A percentile compares a stretch with the other conserved stretches of the same genome.
phyloP scores from a whole-genome alignment of 2,797 vertebrate species.

The Lycodopsis pacificus region DNA sequence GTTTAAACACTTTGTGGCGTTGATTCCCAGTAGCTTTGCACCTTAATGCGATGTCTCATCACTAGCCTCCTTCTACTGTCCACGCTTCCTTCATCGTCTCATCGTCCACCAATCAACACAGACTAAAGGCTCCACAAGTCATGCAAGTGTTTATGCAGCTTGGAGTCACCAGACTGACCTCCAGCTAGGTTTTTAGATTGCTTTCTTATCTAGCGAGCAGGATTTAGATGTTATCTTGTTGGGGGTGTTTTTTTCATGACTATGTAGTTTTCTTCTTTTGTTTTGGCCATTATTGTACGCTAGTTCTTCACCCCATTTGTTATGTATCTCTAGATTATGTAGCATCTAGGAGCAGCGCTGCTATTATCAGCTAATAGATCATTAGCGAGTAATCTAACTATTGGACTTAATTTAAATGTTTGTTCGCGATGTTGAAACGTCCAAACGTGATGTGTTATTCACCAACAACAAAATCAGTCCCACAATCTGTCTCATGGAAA shows the following conservation, averaged over 20 bases:
- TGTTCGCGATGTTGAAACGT: neutral
- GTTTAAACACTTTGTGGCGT: neutral
- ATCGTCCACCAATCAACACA: neutral
- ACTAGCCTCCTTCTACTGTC: neutral
- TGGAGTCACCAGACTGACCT: neutral
- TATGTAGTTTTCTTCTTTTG: neutral
- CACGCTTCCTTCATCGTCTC: neutral
- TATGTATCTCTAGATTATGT: neutral
- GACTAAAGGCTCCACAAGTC: neutral
- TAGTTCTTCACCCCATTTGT: neutral
- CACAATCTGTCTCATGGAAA: neutral
- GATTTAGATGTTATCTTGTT: neutral
- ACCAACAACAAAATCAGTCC: neutral
- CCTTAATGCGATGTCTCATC: neutral
- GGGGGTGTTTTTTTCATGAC: neutral
- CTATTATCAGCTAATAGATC: neutral
- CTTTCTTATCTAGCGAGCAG: neutral
- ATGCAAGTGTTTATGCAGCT: neutral
- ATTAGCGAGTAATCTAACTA: neutral
- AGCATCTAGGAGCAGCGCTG: neutral
- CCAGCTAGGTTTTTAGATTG: neutral
- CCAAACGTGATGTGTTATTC: slow-evolving; percentile 26
- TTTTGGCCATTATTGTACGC: no score
- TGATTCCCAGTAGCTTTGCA: neutral
- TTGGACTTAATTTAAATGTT: no score